Evolutionary conservation across 2,888 invertebrate species (phyloP).

Genomic region (Melanostoma mellinum): DNA sequence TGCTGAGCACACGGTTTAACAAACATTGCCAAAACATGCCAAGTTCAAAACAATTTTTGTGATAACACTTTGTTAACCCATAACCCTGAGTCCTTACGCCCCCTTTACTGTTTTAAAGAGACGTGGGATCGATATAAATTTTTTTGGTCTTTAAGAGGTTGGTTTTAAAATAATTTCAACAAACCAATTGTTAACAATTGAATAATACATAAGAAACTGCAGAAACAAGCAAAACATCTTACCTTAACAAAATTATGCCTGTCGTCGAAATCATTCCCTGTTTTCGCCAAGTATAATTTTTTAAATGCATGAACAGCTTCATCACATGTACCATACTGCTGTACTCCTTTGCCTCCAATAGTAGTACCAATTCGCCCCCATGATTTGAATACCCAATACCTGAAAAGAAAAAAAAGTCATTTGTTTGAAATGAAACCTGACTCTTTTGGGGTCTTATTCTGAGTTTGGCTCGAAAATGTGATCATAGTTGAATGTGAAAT

Average conservation of each 20-base stretch:
- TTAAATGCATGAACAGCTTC: conserved; percentile 87
- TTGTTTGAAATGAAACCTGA: background rate
- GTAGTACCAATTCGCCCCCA: conserved; percentile 99
- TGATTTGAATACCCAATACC: conserved; percentile 92
- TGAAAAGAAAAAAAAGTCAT: conserved; percentile 74
- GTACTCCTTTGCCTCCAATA: conserved; percentile 89
- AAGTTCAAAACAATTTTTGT: too few relatives aligned
- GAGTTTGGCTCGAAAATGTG: too few relatives aligned
- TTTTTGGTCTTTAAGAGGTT: too few relatives aligned
- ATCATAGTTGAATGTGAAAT: too few relatives aligned
- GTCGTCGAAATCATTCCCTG: conserved; percentile 90
- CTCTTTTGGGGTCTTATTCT: too few relatives aligned
- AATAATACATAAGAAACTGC: background rate
- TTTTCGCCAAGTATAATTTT: conserved; percentile 88
- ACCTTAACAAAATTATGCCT: conserved; percentile 87
- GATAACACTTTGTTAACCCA: too few relatives aligned
- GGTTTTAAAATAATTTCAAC: too few relatives aligned
- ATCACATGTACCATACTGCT: conserved; percentile 82
- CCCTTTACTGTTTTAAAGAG: too few relatives aligned
- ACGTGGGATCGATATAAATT: too few relatives aligned
- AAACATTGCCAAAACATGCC: too few relatives aligned
- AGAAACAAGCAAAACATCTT: conserved; percentile 5
- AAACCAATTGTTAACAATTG: background rate
- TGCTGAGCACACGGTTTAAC: too few relatives aligned
- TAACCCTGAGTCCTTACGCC: too few relatives aligned